Base-by-base conservation (phyloP, 2,888 invertebrate species). In the Andrena marginata region DNA sequence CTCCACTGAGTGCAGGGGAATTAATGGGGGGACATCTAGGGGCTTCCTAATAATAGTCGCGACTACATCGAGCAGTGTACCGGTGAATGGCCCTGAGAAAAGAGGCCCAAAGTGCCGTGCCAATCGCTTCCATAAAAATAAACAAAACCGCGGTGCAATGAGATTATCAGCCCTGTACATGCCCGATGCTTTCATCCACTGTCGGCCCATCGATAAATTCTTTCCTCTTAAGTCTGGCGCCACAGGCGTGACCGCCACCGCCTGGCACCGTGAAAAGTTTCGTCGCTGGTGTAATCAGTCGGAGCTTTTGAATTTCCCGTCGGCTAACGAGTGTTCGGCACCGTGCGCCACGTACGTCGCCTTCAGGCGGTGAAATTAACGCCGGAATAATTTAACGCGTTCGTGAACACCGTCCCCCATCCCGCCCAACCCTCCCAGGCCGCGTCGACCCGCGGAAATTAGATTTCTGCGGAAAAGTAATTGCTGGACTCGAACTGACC, bases 361-460 rank as follows among this genome's bases (percentile, higher is more conserved):
- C 75, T 76, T 54, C 80, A 65, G 81, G 65, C 80, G 71, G 68
- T 16, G 78, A 59, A 76, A 80, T 78, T 77, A 74, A 68, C 69
- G 76, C 56, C 23, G 64, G 69, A 67, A 80, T 73, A 73, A 84
- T 87, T 87, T 86, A 84, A 84, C 84, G 70, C 72, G 80, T 60
- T 70, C 74, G 73, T 23, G 70, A 70, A 64, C 62, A 60, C 29
- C 69, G 26, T 8, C 56, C 10, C 54, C 54, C 23, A 4, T n/a
- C 3, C 23, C 54, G 1, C 10, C 56, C 20, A 56, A 10, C 56
- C 56, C 56, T 56, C 4, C 56, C 23, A 26, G 23, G 16, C 48
- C 70, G 20, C 86, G 31, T 10, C 64, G 48, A 23, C 71, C 29
- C 63, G 20, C 63, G 71, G 59, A 81, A 82, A 82, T 82, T 70